Evolutionary conservation across 2,888 invertebrate genomes (phyloP).

Genomic region (Fabriciana adippe): DNA sequence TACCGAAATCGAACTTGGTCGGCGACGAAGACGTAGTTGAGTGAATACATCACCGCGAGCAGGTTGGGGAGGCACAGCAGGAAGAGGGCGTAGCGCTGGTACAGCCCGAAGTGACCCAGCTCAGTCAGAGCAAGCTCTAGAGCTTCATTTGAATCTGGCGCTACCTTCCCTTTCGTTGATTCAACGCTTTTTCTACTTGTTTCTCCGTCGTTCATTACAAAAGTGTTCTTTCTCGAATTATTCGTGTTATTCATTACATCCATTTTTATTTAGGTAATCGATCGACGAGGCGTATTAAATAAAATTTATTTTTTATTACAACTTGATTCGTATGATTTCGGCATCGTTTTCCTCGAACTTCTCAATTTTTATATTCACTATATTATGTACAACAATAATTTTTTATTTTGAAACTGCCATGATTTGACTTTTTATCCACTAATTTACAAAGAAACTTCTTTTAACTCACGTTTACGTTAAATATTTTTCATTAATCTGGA

Average conservation of each 20-base stretch:
- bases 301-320: slow-evolving; percentile 1
- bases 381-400: background rate
- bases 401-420: background rate
- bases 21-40: slow-evolving; percentile 82
- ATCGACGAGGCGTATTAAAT: background rate
- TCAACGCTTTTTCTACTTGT: slow-evolving; percentile 13
- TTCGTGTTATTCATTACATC: background rate
- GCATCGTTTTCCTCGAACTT: slow-evolving; percentile 7
- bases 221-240: background rate
- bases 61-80: slow-evolving; percentile 75
- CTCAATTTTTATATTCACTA: background rate
- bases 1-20: slow-evolving; percentile 81
- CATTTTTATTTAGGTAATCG: background rate
- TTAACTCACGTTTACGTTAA: background rate
- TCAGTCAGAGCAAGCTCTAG: slow-evolving; percentile 64
- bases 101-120: slow-evolving; percentile 70
- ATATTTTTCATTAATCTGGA: background rate
- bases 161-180: background rate
- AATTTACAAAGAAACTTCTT: background rate
- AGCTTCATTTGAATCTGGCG: slow-evolving; percentile 44
- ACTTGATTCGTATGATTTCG: background rate
- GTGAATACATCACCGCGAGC: slow-evolving; percentile 77
- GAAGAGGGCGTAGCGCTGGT: slow-evolving; percentile 64
- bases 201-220: background rate
- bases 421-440: background rate